Evolutionary conservation across 2,888 invertebrate species (phyloP).

Genomic region (Cephonodes hylas): DNA sequence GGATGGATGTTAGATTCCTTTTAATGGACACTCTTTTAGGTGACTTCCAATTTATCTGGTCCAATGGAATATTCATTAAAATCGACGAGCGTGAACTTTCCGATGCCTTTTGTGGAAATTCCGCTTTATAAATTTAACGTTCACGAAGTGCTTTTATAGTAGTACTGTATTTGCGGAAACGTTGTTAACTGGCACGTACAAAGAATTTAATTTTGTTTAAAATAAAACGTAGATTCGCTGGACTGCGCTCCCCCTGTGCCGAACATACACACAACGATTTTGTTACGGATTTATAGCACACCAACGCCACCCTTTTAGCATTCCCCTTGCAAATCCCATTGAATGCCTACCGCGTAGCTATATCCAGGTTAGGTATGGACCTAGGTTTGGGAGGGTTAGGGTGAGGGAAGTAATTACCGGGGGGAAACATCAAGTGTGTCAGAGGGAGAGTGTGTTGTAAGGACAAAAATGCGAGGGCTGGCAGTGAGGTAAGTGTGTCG

Average conservation of each 20-base stretch:
- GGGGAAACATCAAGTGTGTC: conserved; percentile 79
- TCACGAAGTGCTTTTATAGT: neutral
- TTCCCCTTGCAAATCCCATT: conserved; percentile 73
- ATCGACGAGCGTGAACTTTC: conserved; percentile 47
- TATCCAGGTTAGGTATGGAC: conserved; percentile 57
- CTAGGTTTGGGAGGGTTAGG: conserved; percentile 60
- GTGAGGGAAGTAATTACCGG: conserved; percentile 70
- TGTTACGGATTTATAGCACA: conserved; percentile 60
- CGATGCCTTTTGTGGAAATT: neutral
- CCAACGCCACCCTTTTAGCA: conserved; percentile 68
- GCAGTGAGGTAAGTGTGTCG: conserved; percentile 76
- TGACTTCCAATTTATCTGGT: conserved; percentile 76
- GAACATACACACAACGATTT: conserved; percentile 26
- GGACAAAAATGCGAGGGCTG: conserved; percentile 75
- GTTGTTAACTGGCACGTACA: neutral
- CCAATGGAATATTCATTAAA: conserved; percentile 74
- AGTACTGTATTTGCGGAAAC: neutral
- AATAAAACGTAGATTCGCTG: conserved; percentile 50
- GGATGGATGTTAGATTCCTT: conserved; percentile 71
- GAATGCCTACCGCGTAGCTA: conserved; percentile 58
- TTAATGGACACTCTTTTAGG: conserved; percentile 78
- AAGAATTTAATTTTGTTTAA: conserved; percentile 36
- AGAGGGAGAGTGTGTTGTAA: conserved; percentile 75
- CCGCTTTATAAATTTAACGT: conserved; percentile 43
- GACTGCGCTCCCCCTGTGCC: conserved; percentile 35